Base-by-base conservation (phyloP, 2,113 vertebrate genomes). In the Amphiprion percula region DNA sequence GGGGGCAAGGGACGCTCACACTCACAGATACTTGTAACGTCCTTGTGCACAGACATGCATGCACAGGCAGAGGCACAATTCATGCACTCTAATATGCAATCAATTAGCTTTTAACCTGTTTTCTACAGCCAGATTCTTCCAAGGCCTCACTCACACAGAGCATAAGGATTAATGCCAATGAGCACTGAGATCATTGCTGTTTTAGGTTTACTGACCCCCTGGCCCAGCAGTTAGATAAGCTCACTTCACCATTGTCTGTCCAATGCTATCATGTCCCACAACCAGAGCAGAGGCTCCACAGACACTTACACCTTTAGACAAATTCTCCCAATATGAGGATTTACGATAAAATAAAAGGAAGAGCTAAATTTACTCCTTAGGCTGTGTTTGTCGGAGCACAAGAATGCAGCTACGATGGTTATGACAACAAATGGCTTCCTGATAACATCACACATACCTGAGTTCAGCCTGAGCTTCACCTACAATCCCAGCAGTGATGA, bases 31-130 rank as follows among this genome's bases (percentile, higher is more conserved):
- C 79, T 67, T 1, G 49, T 68, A 21, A 71, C 54, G 83, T 82
- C 80, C 81, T 68, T 77, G 69, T 79, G 71, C 62, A 56, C 11
- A 26, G 50, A 86, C 37, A 68, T 62, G 21, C 74, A 10, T 33
- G 10, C 70, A 16, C 76, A 56, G 54, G 21, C 53, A 5, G 46
- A 74, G 63, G 56, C 61, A 69, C 56, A n/a, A 77, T 60, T 65
- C 64, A 23, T 58, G 66, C 60, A 12, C 56, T 66, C 64, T 61
- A 74, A 88, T 83, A 85, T 73, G 55, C 84, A 84, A 74, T 90
- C 87, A 90, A 86, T 92, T 85, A 87, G 83, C 88, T 84, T 87
- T 84, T 86, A 90, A 91, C 87, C 78, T 82, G 53, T 44, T 76
- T 84, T 82, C 77, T 78, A 47, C 50, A 73, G 68, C 60, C 52